phyloP scores from a whole-genome alignment of 1,140 invertebrate genomes.

The Pristionchus pacificus region DNA sequence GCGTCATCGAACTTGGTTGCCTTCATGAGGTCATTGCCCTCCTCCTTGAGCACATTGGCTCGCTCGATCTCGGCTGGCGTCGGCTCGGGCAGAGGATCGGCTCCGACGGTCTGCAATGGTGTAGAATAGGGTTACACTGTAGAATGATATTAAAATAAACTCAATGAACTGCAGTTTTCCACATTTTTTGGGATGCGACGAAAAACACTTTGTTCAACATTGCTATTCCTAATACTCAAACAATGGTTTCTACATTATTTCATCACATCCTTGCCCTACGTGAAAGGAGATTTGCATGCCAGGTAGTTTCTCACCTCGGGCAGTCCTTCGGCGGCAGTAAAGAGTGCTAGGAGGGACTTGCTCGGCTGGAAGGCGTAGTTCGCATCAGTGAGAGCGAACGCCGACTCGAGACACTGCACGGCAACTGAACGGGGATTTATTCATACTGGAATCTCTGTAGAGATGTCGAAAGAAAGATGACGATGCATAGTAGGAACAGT shows the following conservation, averaged over 20 bases:
- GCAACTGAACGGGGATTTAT: constrained; percentile 42
- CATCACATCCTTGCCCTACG: no score
- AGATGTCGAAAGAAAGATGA: constrained; percentile 9
- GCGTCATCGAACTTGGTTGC: constrained; percentile 41
- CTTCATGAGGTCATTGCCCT: constrained; percentile 42
- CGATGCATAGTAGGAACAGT: not conserved
- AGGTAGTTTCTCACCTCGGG: constrained; percentile 12
- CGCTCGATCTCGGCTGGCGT: constrained; percentile 33
- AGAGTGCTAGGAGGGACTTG: constrained; percentile 51
- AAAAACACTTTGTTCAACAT: no score
- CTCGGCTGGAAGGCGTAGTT: constrained; percentile 55
- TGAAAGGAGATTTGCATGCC: no score
- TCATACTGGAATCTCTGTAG: not conserved
- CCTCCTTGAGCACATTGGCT: constrained; percentile 42
- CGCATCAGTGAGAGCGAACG: constrained; percentile 47
- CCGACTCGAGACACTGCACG: constrained; percentile 52
- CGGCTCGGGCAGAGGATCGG: constrained; percentile 12
- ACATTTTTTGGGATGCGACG: constrained; percentile 30
- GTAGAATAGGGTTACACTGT: not conserved
- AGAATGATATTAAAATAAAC: constrained; percentile 9
- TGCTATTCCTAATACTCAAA: constrained; percentile 8
- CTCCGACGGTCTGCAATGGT: constrained; percentile 9
- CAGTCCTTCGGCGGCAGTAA: constrained; percentile 45
- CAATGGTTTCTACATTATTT: no score
- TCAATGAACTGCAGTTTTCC: not conserved